Evolutionary conservation across 2,113 vertebrate species (phyloP), one percentile per base, ranked within the genome.

Genomic region (Blennius ocellaris): DNA sequence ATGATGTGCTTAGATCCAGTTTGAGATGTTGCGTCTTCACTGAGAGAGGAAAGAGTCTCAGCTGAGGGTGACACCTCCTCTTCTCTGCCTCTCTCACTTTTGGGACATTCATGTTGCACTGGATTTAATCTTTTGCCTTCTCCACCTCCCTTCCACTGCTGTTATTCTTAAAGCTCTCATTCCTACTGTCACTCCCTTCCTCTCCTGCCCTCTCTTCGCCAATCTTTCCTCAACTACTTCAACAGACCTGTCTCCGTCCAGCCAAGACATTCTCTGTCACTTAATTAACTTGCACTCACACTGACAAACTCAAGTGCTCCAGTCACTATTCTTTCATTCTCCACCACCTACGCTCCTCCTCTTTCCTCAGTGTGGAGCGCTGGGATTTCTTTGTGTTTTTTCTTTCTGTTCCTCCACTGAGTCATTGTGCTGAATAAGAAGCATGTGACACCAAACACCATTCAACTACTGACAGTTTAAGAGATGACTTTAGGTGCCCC

Each of bases 1-100:
- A 92, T 91, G 90, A 88, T 68, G 50, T 77, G 70, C 81, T 78
- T 80, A 84, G 85, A 90, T 82, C 61, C 62, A 78, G 78, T 78
- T 72, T 47, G 59, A 81, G 74, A 61, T 76, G 70, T 56, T 15
- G 72, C 45, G 47, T 61, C 57, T 87, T 70, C 71, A 73, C 73
- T 69, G 58, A 65, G 52, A 54, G 58, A 65, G 52, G 57, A 79
- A 67, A 67, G 62, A 67, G 49, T 52, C 75, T 57, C 59, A 30
- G 53, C 54, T 86, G 62, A 51, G 43, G 10, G 60, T 36, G 30
- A 36, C 49, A 21, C 37, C 49, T 47, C 11, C 59, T 62, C 14
- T 38, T 9, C 49, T 38, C 39, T 0, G 36, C 2, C 44, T 52
- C 44, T 52, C 59, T 56, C 10, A 49, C n/a, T 15, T 69, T 47